A percentile compares a stretch with the other conserved stretches of the same genome.
These are phyloP conservation scores for Tapirus terrestris DNA, from an alignment of 2,113 vertebrate genomes.

Conservation along the genomic window DNA sequence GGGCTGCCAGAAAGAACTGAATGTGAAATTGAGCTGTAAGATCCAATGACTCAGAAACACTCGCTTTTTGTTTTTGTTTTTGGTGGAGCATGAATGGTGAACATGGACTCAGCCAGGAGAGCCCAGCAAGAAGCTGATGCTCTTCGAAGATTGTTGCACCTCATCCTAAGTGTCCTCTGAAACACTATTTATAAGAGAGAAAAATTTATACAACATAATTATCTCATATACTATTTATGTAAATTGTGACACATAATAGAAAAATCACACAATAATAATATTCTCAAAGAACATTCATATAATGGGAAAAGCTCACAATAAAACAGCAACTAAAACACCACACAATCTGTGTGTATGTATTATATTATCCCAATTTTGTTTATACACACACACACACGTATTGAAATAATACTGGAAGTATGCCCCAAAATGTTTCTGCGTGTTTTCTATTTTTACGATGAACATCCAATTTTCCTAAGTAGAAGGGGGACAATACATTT, in stretches of 20 bases:
- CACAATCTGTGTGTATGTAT: accelerated
- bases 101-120: too few species aligned
- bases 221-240: not conserved
- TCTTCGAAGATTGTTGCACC: too few species aligned
- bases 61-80: not conserved
- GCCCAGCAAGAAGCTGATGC: too few species aligned
- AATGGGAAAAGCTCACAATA: not conserved
- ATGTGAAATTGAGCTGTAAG: not conserved
- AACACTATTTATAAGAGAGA: not conserved
- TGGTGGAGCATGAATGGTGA: not conserved
- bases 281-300: not conserved
- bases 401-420: not conserved
- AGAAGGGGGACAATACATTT: not conserved
- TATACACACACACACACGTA: too few species aligned
- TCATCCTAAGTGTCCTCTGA: not conserved
- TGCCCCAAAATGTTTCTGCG: not conserved
- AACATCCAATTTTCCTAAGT: not conserved
- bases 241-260: not conserved
- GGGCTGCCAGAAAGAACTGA: not conserved
- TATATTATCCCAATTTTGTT: not conserved
- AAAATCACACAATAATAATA: not conserved
- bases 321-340: not conserved
- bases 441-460: not conserved
- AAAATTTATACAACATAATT: not conserved
- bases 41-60: not conserved